Base-by-base conservation (phyloP, 2,797 vertebrate genomes). In the Helarctos malayanus region DNA sequence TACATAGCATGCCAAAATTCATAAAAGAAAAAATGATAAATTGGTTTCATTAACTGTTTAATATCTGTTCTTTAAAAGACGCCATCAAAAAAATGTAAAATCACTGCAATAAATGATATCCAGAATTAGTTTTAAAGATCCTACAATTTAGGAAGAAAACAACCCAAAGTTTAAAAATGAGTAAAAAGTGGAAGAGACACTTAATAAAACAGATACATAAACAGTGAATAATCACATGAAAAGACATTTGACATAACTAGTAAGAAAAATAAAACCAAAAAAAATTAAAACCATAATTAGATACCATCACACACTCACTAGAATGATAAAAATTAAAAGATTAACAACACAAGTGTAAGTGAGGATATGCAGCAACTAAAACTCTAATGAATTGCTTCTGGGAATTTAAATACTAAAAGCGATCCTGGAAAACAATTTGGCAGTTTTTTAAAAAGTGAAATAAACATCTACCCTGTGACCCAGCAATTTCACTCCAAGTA, bases 401-500 rank as follows among this genome's bases (percentile, higher is more conserved):
- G 73, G 9, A 41, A 15, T 87, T 81, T 71, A 89, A 87, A 92
- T 16, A 92, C 45, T 71, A 78, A 91, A 95, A 75, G 45, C 3
- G 3, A 83, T 52, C 65, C 68, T 83, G 41, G 52, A 71, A 91
- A 96, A 85, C 45, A 8, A 10, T 41, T 57, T 68, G 45, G 25
- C 29, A 63, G 27, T 47, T 90, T 92, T 68, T 96, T 95, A 73
- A 71, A 71, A 94, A 49, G 59, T 85, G 76, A 80, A 79, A 95
- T 63, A 79, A 86, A 59, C 7, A 38, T 23, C 52, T 47, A 52
- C 29, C 4, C 15, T 41, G 52, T 71, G 38, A 82, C 25, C 54
- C 29, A 87, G 59, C 10, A 78, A 87, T 87, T 95, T 79, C 71
- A 92, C 41, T 89, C 52, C 16, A 86, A 49, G 41, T 49, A 73